phyloP scores from a whole-genome alignment of 2,888 invertebrate species.

The Caenorhabditis imperialis region DNA sequence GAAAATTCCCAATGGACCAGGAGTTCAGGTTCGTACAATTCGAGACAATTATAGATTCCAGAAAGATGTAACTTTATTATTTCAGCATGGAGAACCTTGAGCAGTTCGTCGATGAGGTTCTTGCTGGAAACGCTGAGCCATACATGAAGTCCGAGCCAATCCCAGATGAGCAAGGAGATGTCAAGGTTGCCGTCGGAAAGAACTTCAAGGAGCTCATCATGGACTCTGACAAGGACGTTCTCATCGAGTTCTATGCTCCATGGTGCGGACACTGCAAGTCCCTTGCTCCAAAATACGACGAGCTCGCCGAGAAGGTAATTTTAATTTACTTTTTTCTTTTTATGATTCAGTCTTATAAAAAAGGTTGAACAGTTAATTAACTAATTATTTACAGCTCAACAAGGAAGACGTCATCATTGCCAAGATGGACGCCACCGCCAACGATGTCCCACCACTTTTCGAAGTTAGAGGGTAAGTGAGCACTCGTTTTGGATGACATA shows the following conservation, averaged over 20 bases:
- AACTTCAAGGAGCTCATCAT: constrained; percentile 93
- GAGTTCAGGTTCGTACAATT: constrained; percentile 86
- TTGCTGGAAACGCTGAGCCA: constrained; percentile 88
- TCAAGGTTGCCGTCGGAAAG: constrained; percentile 89
- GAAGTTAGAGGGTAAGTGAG: constrained; percentile 87
- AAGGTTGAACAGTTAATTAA: too few species aligned
- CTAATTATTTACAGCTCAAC: constrained; percentile 83
- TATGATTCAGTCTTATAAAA: too few species aligned
- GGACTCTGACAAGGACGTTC: constrained; percentile 91
- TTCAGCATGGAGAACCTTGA: constrained; percentile 87
- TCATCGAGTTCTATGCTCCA: constrained; percentile 98
- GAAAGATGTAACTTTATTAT: constrained; percentile 9
- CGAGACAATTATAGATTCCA: too few species aligned
- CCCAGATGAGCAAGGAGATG: constrained; percentile 87
- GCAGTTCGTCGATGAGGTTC: constrained; percentile 87
- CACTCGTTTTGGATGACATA: too few species aligned
- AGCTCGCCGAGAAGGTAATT: constrained; percentile 84
- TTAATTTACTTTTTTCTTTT: background rate
- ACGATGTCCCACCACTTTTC: constrained; percentile 92
- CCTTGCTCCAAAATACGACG: constrained; percentile 92
- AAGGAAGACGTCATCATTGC: constrained; percentile 90
- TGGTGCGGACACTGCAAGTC: constrained; percentile 99
- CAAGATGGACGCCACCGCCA: constrained; percentile 98
- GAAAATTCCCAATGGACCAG: constrained; percentile 90
- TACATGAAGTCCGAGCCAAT: constrained; percentile 95